A percentile compares a stretch with the other conserved stretches of the same genome.
phyloP scores from a whole-genome alignment of 1,140 invertebrate species.

The Amyelois transitella region DNA sequence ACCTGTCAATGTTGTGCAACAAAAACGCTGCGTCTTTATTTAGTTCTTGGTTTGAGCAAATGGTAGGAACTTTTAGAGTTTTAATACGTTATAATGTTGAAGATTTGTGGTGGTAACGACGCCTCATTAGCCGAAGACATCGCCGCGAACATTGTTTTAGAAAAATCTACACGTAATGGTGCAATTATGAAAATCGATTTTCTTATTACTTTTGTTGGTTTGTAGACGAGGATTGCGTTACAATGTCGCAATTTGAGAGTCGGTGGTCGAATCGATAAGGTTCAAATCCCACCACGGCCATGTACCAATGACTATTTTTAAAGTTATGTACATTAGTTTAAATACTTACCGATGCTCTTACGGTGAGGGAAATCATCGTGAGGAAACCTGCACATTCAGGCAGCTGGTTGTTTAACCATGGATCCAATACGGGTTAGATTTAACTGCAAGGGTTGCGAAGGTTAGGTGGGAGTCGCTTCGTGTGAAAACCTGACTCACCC shows the following conservation, averaged over 20 bases:
- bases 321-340: no score
- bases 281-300: no score
- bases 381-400: no score
- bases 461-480: no score
- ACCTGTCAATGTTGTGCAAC: not conserved
- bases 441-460: no score
- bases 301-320: no score
- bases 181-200: conserved; percentile 25
- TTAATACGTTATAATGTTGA: conserved; percentile 66
- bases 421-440: no score
- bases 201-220: conserved; percentile 1
- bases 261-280: no score
- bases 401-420: no score
- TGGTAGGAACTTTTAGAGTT: conserved; percentile 65
- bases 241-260: not conserved
- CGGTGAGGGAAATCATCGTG: no score
- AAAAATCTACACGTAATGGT: conserved; percentile 45
- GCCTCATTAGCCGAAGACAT: conserved; percentile 53
- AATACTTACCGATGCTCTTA: no score
- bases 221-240: not conserved
- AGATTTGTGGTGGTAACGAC: conserved; percentile 68
- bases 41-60: conserved; percentile 18
- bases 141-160: conserved; percentile 36
- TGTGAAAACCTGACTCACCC: no score
- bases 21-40: not conserved